These are phyloP conservation scores for Laticauda colubrina DNA, from an alignment of 2,113 vertebrate genomes.

Conservation along the genomic window DNA sequence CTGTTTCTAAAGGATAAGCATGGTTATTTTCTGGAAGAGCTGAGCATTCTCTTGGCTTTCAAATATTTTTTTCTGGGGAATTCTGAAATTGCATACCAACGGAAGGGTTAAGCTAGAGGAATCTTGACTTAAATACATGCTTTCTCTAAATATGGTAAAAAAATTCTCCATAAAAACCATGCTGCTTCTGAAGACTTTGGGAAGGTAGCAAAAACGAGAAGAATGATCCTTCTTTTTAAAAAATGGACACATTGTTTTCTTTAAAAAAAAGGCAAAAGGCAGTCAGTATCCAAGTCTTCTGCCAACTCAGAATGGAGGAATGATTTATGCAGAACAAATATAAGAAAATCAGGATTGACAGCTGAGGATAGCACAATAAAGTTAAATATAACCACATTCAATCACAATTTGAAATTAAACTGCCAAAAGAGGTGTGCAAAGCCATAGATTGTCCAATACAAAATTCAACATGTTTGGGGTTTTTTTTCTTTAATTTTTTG, in stretches of 20 bases:
- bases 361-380: neutral
- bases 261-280: neutral
- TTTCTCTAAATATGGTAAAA: neutral
- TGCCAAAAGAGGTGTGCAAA: neutral
- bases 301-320: neutral
- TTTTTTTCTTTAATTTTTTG: neutral
- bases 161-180: neutral
- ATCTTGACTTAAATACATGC: neutral
- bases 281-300: neutral
- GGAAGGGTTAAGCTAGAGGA: neutral
- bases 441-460: neutral
- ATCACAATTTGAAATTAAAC: neutral
- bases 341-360: neutral
- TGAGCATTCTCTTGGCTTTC: neutral
- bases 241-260: neutral
- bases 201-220: too few species aligned
- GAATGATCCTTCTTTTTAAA: neutral
- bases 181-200: neutral
- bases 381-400: neutral
- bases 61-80: neutral
- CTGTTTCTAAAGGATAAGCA: neutral
- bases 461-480: neutral
- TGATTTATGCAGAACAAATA: neutral
- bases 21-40: neutral
- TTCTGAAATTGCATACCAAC: neutral